These are phyloP conservation scores for Congeria kusceri DNA, from an alignment of 2,888 invertebrate genomes.

Conservation along the genomic window DNA sequence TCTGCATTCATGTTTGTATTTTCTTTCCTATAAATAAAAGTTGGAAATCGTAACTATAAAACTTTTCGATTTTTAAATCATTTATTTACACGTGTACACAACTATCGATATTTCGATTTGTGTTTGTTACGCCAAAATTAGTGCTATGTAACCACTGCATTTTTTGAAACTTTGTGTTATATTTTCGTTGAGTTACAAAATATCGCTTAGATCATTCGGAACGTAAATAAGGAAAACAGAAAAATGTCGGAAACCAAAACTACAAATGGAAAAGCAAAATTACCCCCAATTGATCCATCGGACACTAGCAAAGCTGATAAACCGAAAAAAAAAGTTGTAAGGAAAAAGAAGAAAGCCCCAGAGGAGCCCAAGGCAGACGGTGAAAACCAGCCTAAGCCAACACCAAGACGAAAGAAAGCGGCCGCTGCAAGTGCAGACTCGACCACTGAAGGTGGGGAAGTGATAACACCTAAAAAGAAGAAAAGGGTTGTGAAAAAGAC, in stretches of 20 bases:
- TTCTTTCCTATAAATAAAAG: too few species aligned
- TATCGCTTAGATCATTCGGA: slow-evolving; percentile 6
- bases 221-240: slow-evolving; percentile 8
- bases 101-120: too few species aligned
- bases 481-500: slow-evolving; percentile 64
- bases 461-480: slow-evolving; percentile 64
- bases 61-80: too few species aligned
- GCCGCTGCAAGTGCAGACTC: slow-evolving; percentile 51
- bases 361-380: slow-evolving; percentile 48
- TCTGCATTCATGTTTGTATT: too few species aligned
- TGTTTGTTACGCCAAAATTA: too few species aligned
- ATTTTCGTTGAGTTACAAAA: too few species aligned
- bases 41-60: too few species aligned
- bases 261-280: slow-evolving; percentile 58
- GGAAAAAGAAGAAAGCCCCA: slow-evolving; percentile 73
- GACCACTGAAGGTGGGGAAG: slow-evolving; percentile 52
- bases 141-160: too few species aligned
- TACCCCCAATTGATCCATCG: slow-evolving; percentile 70
- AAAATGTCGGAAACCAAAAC: slow-evolving; percentile 11
- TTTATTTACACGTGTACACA: too few species aligned
- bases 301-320: slow-evolving; percentile 42
- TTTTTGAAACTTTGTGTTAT: too few species aligned
- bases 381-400: slow-evolving; percentile 61
- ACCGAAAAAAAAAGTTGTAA: slow-evolving; percentile 68
- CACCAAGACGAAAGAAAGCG: slow-evolving; percentile 60